Percentiles rank a stretch among this genome's conserved stretches.
Evolutionary conservation across 1,140 invertebrate species (phyloP).

Genomic region (Anastatus disparis): DNA sequence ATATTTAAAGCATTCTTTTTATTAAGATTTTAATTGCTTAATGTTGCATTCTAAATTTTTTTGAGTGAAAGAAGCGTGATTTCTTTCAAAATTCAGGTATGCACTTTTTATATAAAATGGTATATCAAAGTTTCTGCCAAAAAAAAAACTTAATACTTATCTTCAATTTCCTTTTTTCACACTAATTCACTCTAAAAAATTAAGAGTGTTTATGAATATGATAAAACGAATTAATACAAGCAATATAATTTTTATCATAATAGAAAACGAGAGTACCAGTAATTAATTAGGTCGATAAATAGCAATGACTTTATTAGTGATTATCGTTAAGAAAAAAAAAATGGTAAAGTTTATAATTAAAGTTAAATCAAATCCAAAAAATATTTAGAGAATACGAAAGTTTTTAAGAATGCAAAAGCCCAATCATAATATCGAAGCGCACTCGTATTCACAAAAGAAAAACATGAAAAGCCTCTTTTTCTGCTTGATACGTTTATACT

Average conservation of each 20-base stretch:
- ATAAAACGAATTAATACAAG: conserved; percentile 8
- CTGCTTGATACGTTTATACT: conserved; percentile 30
- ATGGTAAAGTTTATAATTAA: neutral
- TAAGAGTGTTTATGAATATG: neutral
- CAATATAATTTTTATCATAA: conserved; percentile 2
- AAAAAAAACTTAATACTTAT: no score
- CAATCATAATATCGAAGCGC: no score
- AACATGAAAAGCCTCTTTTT: conserved; percentile 25
- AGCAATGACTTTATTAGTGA: no score
- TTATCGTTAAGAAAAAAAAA: neutral
- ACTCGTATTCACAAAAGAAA: conserved; percentile 26
- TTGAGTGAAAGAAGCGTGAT: neutral
- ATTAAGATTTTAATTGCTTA: neutral
- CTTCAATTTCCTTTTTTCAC: no score
- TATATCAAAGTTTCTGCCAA: no score
- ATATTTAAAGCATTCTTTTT: neutral
- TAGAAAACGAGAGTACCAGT: neutral
- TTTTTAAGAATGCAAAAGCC: no score
- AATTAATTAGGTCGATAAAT: neutral
- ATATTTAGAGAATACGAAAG: neutral
- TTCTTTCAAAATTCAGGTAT: neutral
- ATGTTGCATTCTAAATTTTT: neutral
- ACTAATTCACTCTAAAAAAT: neutral
- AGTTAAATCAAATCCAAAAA: neutral
- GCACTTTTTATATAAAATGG: neutral